Evolutionary conservation across 2,797 vertebrate genomes (phyloP).

Genomic region (Vespertilio murinus): DNA sequence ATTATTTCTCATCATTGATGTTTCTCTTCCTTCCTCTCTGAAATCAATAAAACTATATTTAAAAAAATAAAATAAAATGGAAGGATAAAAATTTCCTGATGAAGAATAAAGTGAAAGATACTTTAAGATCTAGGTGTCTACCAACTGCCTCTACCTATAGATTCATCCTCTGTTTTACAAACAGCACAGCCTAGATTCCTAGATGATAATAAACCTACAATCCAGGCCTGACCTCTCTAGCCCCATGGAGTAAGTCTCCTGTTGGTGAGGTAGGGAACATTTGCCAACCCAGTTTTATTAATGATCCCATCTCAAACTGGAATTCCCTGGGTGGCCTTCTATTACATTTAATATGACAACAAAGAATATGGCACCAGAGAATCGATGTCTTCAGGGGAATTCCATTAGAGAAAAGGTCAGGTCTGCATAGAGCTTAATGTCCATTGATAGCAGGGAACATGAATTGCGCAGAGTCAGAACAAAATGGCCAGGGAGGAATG

Average conservation of each 20-base stretch:
- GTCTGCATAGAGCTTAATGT: neutral
- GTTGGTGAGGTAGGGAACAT: neutral
- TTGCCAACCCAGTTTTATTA: constrained; percentile 48
- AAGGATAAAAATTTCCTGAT: neutral
- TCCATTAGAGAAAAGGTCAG: neutral
- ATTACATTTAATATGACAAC: neutral
- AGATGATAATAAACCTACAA: neutral
- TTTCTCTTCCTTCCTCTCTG: too few species aligned
- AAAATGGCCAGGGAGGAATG: neutral
- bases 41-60: too few species aligned
- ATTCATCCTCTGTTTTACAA: neutral
- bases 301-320: constrained; percentile 32
- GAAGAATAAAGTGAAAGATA: neutral
- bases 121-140: neutral
- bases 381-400: neutral
- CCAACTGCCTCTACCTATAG: neutral
- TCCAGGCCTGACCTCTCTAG: neutral
- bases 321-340: neutral
- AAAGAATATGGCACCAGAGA: neutral
- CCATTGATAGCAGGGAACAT: neutral
- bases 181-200: neutral
- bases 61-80: neutral
- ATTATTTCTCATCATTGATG: too few species aligned
- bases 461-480: neutral
- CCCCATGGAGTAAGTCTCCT: neutral